Conservation (phyloP, 2,888 invertebrate species). For the Melanargia galathea region DNA sequence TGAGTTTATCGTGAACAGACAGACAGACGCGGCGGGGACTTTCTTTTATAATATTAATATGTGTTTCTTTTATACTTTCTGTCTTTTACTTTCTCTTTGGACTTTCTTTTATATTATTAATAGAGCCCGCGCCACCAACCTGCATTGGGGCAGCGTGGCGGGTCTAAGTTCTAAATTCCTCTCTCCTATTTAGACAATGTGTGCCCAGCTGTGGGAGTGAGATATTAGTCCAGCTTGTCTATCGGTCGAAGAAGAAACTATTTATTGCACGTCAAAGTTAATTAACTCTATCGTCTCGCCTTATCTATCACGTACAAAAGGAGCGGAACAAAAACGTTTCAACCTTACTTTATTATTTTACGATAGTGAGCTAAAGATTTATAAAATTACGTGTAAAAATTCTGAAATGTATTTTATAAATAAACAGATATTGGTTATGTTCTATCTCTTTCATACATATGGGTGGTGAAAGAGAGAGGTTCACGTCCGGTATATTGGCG, state of each 20-base stretch:
- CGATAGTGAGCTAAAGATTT: constrained; percentile 27
- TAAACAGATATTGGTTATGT: constrained; percentile 16
- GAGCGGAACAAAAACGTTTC: constrained; percentile 25
- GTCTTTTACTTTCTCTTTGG: no score
- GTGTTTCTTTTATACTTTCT: no score
- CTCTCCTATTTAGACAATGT: no score
- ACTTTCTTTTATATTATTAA: no score
- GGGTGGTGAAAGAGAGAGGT: constrained; percentile 27
- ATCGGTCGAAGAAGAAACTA: no score
- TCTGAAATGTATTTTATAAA: constrained; percentile 21
- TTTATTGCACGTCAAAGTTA: constrained; percentile 5
- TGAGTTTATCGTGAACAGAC: no score
- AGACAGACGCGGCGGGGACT: no score
- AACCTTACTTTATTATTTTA: constrained; percentile 32
- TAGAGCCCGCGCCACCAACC: no score
- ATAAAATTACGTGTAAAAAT: constrained; percentile 28
- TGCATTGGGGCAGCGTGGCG: not conserved
- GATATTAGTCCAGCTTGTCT: no score
- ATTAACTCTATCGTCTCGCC: constrained; percentile 12
- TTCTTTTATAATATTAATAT: no score
- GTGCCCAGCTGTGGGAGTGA: no score
- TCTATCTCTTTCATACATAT: constrained; percentile 22
- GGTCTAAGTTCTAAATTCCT: no score
- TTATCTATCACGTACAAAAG: constrained; percentile 12
- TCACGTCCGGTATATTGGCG: constrained; percentile 39